Percentiles rank a stretch among this genome's conserved stretches.
phyloP scores from a whole-genome alignment of 2,113 vertebrate genomes.

The Melanocharis versteri region DNA sequence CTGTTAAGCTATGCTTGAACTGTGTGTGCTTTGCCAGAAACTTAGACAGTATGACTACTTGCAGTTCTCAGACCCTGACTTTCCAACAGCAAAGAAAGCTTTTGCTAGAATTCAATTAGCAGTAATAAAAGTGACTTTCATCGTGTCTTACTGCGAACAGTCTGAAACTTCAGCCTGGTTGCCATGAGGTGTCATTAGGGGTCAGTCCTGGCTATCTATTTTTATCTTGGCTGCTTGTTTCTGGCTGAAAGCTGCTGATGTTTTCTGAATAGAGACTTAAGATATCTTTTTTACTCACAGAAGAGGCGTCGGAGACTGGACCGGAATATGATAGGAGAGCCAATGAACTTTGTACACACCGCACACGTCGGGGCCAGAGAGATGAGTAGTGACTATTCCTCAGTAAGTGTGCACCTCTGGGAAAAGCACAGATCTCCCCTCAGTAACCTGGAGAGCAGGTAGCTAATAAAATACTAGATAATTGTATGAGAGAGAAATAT shows the following conservation, averaged over 20 bases:
- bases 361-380: conserved; percentile 86
- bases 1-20: background rate
- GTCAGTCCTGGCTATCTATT: background rate
- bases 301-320: conserved; percentile 84
- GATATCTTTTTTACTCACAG: background rate
- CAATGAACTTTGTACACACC: conserved; percentile 90
- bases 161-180: background rate
- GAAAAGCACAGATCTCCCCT: background rate
- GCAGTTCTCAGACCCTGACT: background rate
- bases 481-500: background rate
- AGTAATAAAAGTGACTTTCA: background rate
- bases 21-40: background rate
- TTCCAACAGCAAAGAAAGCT: background rate
- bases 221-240: background rate
- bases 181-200: background rate
- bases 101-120: background rate
- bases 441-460: background rate
- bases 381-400: conserved; percentile 74
- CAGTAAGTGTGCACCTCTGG: conserved; percentile 68
- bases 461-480: background rate
- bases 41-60: background rate
- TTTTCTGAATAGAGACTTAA: background rate
- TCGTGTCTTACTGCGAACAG: background rate
- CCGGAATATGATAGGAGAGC: conserved; percentile 89
- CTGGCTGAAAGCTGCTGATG: background rate